Evolutionary conservation across 2,113 vertebrate genomes (phyloP).

Genomic region (Sorex fumeus): DNA sequence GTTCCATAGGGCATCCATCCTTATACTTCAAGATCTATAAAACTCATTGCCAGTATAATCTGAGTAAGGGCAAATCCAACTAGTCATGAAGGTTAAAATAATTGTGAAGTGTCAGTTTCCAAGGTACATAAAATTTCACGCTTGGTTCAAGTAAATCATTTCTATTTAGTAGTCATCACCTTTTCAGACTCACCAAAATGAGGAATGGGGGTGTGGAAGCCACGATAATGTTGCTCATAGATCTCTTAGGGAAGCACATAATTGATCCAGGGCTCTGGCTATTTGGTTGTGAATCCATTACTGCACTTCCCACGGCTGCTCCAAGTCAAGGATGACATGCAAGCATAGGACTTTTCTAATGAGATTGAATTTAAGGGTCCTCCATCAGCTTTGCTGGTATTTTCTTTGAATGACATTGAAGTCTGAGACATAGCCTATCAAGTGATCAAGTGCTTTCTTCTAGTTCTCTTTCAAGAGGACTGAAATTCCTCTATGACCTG

Average conservation of each 20-base stretch:
- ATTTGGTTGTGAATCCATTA: slow-evolving; percentile 21
- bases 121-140: slow-evolving; percentile 66
- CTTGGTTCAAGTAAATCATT: slow-evolving; percentile 67
- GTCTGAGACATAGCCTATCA: not conserved
- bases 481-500: not conserved
- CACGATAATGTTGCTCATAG: slow-evolving; percentile 55
- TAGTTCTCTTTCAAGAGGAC: not conserved
- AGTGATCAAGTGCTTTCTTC: slow-evolving; percentile 2
- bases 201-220: not conserved
- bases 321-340: not conserved
- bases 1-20: slow-evolving; percentile 62
- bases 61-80: slow-evolving; percentile 66
- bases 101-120: slow-evolving; percentile 68
- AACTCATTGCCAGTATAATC: slow-evolving; percentile 56
- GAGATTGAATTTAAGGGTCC: slow-evolving; percentile 11
- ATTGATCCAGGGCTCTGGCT: not conserved
- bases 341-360: not conserved
- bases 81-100: slow-evolving; percentile 77
- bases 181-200: slow-evolving; percentile 57
- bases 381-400: not conserved
- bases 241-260: not conserved
- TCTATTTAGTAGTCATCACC: slow-evolving; percentile 56
- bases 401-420: not conserved
- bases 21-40: slow-evolving; percentile 75
- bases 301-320: not conserved